Conservation (phyloP, 2,797 vertebrate species). For the Halcyon smyrnensis region DNA sequence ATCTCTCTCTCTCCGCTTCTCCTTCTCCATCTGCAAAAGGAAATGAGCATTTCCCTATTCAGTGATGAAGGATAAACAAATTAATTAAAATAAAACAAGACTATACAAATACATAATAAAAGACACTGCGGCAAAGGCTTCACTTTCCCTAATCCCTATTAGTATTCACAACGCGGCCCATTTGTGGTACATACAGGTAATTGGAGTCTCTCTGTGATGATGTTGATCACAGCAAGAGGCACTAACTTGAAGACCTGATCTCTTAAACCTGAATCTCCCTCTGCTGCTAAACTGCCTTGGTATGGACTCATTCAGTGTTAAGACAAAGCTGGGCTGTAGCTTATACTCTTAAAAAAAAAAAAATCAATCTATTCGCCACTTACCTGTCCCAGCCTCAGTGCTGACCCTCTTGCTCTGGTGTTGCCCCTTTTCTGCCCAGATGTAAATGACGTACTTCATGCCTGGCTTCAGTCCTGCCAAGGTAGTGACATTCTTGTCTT, state of each 20-base stretch:
- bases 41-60: background rate
- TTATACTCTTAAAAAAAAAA: background rate
- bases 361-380: background rate
- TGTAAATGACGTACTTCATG: slow-evolving; percentile 75
- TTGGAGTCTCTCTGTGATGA: background rate
- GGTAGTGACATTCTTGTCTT: slow-evolving; percentile 71
- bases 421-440: slow-evolving; percentile 83
- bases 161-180: background rate
- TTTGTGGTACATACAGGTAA: background rate
- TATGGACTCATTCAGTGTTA: background rate
- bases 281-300: background rate
- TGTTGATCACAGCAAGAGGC: background rate
- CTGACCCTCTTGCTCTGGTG: slow-evolving; percentile 79
- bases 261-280: background rate
- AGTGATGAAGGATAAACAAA: background rate
- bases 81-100: background rate
- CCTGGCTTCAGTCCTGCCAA: slow-evolving; percentile 82
- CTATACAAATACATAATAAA: background rate
- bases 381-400: slow-evolving; percentile 84
- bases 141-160: background rate
- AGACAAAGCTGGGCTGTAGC: background rate
- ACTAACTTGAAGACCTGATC: background rate
- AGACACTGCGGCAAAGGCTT: background rate
- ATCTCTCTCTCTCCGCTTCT: background rate
- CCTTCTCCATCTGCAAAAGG: background rate